Conservation (phyloP, 2,797 vertebrate genomes). For the Bryconaethiops microstoma region DNA sequence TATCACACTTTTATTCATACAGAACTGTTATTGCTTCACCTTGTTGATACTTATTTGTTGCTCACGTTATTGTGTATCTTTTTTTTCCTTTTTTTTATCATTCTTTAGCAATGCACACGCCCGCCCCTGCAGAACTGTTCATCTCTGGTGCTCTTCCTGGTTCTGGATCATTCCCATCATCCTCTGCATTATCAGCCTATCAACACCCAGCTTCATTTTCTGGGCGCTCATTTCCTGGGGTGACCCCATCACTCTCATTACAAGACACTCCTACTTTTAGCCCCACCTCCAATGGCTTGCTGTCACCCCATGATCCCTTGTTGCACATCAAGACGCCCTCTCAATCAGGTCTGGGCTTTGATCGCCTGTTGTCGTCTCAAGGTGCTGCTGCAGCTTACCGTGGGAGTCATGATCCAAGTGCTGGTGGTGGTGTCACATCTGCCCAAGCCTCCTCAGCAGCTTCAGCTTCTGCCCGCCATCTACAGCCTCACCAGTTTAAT, state of each 20-base stretch:
- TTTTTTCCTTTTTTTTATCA: slow-evolving; percentile 22
- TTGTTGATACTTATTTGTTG: slow-evolving; percentile 51
- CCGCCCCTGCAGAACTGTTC: slow-evolving; percentile 92
- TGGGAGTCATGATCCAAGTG: slow-evolving; percentile 83
- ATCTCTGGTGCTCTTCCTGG: slow-evolving; percentile 92
- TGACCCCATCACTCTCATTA: slow-evolving; percentile 85
- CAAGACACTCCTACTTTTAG: slow-evolving; percentile 94
- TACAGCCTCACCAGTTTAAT: slow-evolving; percentile 90
- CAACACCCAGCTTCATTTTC: slow-evolving; percentile 94
- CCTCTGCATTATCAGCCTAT: slow-evolving; percentile 92
- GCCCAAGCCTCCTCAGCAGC: slow-evolving; percentile 75
- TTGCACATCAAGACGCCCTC: slow-evolving; percentile 93
- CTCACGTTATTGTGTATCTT: neutral
- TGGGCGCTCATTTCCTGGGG: slow-evolving; percentile 90
- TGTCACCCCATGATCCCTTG: slow-evolving; percentile 91
- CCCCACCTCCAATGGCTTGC: slow-evolving; percentile 91
- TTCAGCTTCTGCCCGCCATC: slow-evolving; percentile 80
- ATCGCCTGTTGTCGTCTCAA: slow-evolving; percentile 87
- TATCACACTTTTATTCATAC: neutral
- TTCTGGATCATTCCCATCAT: slow-evolving; percentile 92
- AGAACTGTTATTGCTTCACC: slow-evolving; percentile 6
- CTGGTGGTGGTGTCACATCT: slow-evolving; percentile 70
- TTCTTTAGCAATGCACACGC: slow-evolving; percentile 90
- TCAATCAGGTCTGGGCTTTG: slow-evolving; percentile 89
- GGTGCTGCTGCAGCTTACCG: slow-evolving; percentile 81